Conservation (phyloP, 2,888 invertebrate genomes). For the Thelaira solivaga region DNA sequence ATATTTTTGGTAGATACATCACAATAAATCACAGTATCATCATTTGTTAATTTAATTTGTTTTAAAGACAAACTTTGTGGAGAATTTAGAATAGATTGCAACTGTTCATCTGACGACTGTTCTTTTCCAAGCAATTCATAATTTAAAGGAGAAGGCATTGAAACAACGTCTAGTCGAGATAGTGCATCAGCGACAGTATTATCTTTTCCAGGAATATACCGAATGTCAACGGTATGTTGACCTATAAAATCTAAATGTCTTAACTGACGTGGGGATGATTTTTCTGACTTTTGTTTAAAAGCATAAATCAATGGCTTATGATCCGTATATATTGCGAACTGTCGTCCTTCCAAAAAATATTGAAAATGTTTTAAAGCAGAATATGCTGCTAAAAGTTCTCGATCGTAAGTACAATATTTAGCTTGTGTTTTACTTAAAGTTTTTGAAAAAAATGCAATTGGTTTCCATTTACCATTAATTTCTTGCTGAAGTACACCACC, state of each 20-base stretch:
- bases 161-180: too few species aligned
- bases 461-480: too few species aligned
- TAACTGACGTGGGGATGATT: constrained; percentile 23
- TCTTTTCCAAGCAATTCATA: not conserved
- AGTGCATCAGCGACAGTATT: too few species aligned
- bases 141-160: not conserved
- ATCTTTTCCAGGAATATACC: not conserved
- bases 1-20: not conserved
- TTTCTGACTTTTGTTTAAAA: constrained; percentile 34
- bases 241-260: constrained; percentile 26
- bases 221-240: constrained; percentile 1
- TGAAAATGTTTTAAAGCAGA: constrained; percentile 71
- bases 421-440: constrained; percentile 69
- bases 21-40: not conserved
- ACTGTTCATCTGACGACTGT: not conserved
- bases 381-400: constrained; percentile 74
- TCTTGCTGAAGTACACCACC: too few species aligned
- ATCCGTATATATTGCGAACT: constrained; percentile 70
- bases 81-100: not conserved
- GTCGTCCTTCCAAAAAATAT: constrained; percentile 72
- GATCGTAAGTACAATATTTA: constrained; percentile 74
- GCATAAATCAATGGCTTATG: constrained; percentile 54
- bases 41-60: not conserved
- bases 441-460: constrained; percentile 73
- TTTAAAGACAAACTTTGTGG: not conserved